Evolutionary conservation across 2,797 vertebrate genomes (phyloP), one percentile per base, ranked within the genome.

Genomic region (Falco rusticolus): DNA sequence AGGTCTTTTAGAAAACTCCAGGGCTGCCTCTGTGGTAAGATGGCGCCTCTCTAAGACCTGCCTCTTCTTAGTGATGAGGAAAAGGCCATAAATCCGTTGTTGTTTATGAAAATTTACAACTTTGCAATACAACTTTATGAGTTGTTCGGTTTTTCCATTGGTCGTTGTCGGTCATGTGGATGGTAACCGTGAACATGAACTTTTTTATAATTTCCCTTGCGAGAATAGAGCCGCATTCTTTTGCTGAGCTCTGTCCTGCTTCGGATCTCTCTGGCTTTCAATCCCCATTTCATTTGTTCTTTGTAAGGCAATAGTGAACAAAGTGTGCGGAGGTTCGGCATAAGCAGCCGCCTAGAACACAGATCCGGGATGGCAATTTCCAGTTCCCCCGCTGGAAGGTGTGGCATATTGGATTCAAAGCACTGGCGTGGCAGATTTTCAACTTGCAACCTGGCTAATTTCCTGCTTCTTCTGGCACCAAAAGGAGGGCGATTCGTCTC

Each of bases 51-150:
- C 97, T 98, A 98, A 98, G 98, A 98, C 98, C 98, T 98, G 98
- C 98, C 98, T 98, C 98, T 98, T 98, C 98, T 98, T 98, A 98
- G 98, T 98, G 98, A 98, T 98, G 98, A 98, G 98, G 98, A 98
- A 98, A 98, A 98, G 98, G 98, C 98, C 99, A 99, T 99, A 99
- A 99, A 99, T 99, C 99, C 99, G 99, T 98, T 99, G 99, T 99
- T 99, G 99, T 99, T 99, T 99, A 99, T 99, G 99, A 99, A 99
- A 99, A 99, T 99, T 99, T 99, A 99, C 99, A 99, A 99, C 99
- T 98, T 98, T 98, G 98, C 99, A 98, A 98, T 99, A 98, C 98
- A 99, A 99, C 99, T 99, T 99, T 99, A 99, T 99, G 99, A 99
- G 98, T 98, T 98, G 96, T 94, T 98, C 97, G 97, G 97, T 97